Conservation (phyloP, 1,140 invertebrate genomes). For the Uloborus diversus region DNA sequence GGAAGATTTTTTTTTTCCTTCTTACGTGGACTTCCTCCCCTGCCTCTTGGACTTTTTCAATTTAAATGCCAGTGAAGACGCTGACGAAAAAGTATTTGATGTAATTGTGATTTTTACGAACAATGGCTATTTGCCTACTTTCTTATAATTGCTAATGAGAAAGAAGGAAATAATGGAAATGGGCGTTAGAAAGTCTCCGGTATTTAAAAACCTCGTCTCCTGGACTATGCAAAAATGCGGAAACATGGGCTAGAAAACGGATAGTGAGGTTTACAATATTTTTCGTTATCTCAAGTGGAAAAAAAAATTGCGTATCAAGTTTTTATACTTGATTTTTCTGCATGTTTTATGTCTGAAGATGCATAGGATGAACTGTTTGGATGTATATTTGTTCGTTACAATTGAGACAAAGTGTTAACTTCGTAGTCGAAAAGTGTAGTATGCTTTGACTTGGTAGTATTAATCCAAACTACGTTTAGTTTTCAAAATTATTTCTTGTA, state of each 20-base stretch:
- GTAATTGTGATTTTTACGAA: slow-evolving; percentile 46
- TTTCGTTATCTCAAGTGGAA: background rate
- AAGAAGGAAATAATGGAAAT: slow-evolving; percentile 33
- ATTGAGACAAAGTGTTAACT: no score
- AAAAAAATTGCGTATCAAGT: no score
- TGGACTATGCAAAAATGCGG: background rate
- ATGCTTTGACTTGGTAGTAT: no score
- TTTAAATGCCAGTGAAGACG: slow-evolving; percentile 37
- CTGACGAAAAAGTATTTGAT: slow-evolving; percentile 33
- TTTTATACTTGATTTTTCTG: no score
- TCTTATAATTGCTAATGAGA: slow-evolving; percentile 53
- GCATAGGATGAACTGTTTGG: no score
- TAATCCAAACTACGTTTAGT: no score
- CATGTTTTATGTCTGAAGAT: no score
- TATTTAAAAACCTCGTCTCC: slow-evolving; percentile 28
- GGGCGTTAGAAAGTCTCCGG: slow-evolving; percentile 19
- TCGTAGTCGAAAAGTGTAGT: no score
- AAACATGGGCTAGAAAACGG: background rate
- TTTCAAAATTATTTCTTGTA: no score
- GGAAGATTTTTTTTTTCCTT: slow-evolving; percentile 24
- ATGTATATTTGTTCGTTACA: no score
- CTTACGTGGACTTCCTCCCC: background rate
- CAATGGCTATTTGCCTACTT: slow-evolving; percentile 22
- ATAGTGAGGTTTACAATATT: background rate
- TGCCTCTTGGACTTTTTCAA: slow-evolving; percentile 43